A percentile compares a stretch with the other conserved stretches of the same genome.
Evolutionary conservation across 2,888 invertebrate species (phyloP).

Genomic region (Epinotia brunnichana): DNA sequence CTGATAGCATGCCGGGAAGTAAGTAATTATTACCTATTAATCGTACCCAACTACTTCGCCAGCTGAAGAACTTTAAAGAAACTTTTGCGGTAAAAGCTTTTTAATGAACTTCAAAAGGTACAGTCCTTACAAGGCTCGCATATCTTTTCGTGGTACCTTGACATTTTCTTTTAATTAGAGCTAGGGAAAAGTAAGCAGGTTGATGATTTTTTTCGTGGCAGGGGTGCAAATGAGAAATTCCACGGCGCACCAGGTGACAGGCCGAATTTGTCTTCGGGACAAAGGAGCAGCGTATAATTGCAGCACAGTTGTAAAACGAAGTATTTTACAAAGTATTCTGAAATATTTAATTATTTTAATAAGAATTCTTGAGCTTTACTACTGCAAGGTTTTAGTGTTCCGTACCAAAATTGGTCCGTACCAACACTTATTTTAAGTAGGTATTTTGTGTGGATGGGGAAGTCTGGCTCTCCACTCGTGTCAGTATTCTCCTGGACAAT

Average conservation of each 20-base stretch:
- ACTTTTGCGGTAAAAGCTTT: constrained; percentile 1
- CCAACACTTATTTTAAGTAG: too few relatives aligned
- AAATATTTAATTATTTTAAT: constrained; percentile 13
- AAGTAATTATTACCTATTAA: background rate
- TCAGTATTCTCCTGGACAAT: too few relatives aligned
- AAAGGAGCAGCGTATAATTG: constrained; percentile 15
- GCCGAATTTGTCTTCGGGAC: constrained; percentile 34
- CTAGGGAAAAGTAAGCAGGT: constrained; percentile 14
- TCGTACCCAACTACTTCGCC: background rate
- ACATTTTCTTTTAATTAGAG: constrained; percentile 36
- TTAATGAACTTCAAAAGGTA: background rate
- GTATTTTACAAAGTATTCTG: constrained; percentile 8
- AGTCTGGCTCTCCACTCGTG: too few relatives aligned
- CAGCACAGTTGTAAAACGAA: constrained; percentile 14
- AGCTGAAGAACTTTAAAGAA: background rate
- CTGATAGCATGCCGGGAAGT: too few relatives aligned
- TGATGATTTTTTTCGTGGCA: constrained; percentile 35
- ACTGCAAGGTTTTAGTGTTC: background rate
- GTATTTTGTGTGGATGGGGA: too few relatives aligned
- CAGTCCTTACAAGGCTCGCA: constrained; percentile 7
- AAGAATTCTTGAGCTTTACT: background rate
- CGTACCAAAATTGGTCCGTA: too few relatives aligned
- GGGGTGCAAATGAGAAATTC: constrained; percentile 41
- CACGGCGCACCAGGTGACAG: constrained; percentile 37
- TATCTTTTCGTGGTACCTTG: background rate